Conservation (phyloP, 2,113 vertebrate genomes). For the Suricata suricatta region DNA sequence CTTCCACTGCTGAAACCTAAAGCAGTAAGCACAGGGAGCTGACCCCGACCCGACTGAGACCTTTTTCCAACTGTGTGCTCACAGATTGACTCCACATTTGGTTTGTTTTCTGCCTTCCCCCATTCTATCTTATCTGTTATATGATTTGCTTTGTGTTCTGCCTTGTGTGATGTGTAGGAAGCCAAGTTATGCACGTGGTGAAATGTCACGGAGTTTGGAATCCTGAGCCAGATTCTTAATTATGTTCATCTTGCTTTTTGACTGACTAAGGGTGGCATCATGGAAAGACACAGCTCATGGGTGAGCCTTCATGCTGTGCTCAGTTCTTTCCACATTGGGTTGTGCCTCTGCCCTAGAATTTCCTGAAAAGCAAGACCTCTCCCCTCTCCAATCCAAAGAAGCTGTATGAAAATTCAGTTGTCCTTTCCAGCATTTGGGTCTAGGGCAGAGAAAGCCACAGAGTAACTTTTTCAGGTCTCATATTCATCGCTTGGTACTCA, state of each 20-base stretch:
- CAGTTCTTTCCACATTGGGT: neutral
- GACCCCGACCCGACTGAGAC: neutral
- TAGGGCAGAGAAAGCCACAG: neutral
- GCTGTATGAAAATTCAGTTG: neutral
- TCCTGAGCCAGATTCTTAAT: neutral
- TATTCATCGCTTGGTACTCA: neutral
- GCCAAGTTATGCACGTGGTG: neutral
- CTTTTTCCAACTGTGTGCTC: neutral
- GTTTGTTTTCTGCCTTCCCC: neutral
- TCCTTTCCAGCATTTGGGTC: neutral
- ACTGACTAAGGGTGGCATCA: neutral
- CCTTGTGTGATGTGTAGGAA: neutral
- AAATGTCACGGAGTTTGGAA: neutral
- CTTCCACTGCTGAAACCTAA: neutral
- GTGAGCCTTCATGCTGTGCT: neutral
- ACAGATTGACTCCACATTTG: neutral
- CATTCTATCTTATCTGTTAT: neutral
- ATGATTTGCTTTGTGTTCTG: neutral
- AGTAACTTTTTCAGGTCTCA: neutral
- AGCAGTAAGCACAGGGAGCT: neutral
- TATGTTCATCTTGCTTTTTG: neutral
- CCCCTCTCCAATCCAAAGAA: neutral
- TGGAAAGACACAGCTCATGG: neutral
- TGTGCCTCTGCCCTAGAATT: neutral
- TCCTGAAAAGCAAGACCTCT: neutral